Conservation (phyloP, 2,797 vertebrate genomes). For the Trematomus bernacchii region DNA sequence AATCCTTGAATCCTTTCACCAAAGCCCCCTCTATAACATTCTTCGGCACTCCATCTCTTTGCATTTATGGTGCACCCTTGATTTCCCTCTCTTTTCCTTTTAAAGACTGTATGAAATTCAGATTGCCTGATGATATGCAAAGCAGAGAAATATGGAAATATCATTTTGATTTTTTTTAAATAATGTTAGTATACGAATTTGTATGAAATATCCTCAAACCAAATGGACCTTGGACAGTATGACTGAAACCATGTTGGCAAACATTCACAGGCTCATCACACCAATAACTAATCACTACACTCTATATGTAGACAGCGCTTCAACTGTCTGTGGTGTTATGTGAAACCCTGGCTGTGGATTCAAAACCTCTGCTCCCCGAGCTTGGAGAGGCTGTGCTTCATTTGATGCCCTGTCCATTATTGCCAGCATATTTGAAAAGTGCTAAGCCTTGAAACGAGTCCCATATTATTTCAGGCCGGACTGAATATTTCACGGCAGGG, state of each 20-base stretch:
- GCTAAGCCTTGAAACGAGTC: conserved; percentile 88
- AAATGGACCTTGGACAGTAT: conserved; percentile 37
- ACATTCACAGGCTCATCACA: conserved; percentile 48
- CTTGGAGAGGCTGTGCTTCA: conserved; percentile 87
- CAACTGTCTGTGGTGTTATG: conserved; percentile 76
- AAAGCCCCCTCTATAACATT: conserved; percentile 78
- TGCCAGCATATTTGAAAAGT: conserved; percentile 89
- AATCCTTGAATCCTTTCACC: conserved; percentile 84
- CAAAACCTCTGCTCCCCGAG: conserved; percentile 83
- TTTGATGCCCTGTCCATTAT: conserved; percentile 87
- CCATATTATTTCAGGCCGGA: conserved; percentile 88
- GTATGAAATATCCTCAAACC: conserved; percentile 38
- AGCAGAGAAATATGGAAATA: conserved; percentile 47
- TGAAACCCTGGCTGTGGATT: conserved; percentile 80
- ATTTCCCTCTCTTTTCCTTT: conserved; percentile 64
- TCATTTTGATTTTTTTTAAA: conserved; percentile 52
- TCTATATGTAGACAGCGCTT: conserved; percentile 69
- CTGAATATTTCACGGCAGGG: conserved; percentile 88
- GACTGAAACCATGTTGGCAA: conserved; percentile 48
- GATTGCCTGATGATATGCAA: conserved; percentile 67
- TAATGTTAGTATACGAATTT: conserved; percentile 36
- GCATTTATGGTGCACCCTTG: conserved; percentile 72
- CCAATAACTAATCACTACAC: conserved; percentile 62
- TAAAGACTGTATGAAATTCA: conserved; percentile 58
- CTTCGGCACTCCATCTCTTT: conserved; percentile 71